Evolutionary conservation across 2,888 invertebrate species (phyloP).

Genomic region (Pomacea canaliculata): DNA sequence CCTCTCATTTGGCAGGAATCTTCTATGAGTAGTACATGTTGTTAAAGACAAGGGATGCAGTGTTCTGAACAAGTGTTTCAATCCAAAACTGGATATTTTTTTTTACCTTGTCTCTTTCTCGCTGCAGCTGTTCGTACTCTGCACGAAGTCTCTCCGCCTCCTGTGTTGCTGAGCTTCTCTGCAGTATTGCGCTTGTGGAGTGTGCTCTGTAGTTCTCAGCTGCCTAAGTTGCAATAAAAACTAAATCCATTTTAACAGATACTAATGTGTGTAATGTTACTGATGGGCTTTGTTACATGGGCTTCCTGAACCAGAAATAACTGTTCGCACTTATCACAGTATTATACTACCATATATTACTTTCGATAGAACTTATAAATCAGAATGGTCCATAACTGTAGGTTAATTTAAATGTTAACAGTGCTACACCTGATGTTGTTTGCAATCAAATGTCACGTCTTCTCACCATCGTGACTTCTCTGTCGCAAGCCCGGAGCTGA

Average conservation of each 20-base stretch:
- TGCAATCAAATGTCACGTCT: neutral
- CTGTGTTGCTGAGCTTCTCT: constrained; percentile 60
- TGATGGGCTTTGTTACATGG: no score
- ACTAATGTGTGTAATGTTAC: no score
- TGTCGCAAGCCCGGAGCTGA: constrained; percentile 59
- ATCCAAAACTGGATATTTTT: neutral
- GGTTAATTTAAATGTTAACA: no score
- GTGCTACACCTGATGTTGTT: neutral
- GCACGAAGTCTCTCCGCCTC: constrained; percentile 54
- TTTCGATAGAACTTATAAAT: no score
- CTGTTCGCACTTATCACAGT: no score
- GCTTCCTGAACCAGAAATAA: no score
- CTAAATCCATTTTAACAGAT: no score
- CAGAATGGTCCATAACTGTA: no score
- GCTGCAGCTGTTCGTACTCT: constrained; percentile 52
- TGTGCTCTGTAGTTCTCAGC: constrained; percentile 62
- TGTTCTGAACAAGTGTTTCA: neutral
- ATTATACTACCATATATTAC: no score
- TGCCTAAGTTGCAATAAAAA: constrained; percentile 42
- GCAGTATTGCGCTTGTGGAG: constrained; percentile 60
- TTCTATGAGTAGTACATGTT: no score
- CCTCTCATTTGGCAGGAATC: no score
- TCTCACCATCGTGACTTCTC: constrained; percentile 59
- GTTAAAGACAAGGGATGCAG: no score
- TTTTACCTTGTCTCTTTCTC: constrained; percentile 60